Percentiles rank a stretch among this genome's conserved stretches.
Conservation (phyloP, 92 coral and sea anemone species). For the Parazoanthus atlanticus region DNA sequence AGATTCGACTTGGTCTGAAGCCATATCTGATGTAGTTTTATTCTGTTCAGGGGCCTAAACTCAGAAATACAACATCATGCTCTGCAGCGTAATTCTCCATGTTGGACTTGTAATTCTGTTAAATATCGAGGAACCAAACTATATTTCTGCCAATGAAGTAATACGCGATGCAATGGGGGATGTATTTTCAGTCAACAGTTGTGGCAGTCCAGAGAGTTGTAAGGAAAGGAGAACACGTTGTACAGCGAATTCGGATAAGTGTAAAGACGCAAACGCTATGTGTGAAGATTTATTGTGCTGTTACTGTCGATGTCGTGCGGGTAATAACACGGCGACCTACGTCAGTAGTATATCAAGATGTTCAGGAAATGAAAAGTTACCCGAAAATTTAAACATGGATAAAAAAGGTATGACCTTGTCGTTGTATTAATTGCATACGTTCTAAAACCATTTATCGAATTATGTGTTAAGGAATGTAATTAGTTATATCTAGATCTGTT, state of each 20-base stretch:
- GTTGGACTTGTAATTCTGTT: background rate
- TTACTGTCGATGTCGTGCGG: background rate
- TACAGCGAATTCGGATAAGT: too few relatives aligned
- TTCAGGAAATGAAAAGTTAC: background rate
- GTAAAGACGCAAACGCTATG: background rate
- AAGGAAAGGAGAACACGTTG: background rate
- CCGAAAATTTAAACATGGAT: background rate
- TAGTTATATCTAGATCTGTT: too few relatives aligned
- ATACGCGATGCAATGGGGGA: conserved; percentile 2
- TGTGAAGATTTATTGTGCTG: background rate
- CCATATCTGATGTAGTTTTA: background rate
- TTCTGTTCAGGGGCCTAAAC: background rate
- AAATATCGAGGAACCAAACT: background rate
- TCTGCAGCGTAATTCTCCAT: background rate
- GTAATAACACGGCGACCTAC: background rate
- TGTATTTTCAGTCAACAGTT: background rate
- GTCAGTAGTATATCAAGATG: background rate
- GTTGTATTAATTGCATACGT: background rate
- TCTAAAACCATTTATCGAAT: background rate
- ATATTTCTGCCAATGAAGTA: background rate
- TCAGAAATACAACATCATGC: background rate
- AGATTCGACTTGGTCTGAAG: background rate
- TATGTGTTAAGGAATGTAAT: background rate
- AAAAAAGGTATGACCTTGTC: background rate
- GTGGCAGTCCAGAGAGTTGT: background rate